phyloP scores from a whole-genome alignment of 1,140 invertebrate genomes.

The Zaprionus ghesquierei region DNA sequence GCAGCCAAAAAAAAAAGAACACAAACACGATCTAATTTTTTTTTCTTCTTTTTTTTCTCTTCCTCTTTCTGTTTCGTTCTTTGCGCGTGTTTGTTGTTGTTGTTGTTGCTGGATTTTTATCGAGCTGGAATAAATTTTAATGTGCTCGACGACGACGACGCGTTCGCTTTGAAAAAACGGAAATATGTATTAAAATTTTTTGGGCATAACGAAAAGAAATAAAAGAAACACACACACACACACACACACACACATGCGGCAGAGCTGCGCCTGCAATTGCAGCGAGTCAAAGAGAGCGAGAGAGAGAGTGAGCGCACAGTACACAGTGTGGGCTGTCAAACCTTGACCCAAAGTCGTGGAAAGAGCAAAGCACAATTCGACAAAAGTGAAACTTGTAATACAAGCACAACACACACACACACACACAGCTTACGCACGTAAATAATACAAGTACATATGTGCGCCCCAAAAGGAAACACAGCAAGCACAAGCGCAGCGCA shows the following conservation, averaged over 20 bases:
- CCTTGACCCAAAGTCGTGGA: conserved; percentile 55
- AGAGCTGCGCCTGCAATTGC: conserved; percentile 12
- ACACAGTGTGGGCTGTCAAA: conserved; percentile 4
- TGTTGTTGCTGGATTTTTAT: conserved; percentile 21
- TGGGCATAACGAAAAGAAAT: conserved; percentile 33
- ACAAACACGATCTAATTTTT: conserved; percentile 45
- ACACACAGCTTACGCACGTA: conserved; percentile 2
- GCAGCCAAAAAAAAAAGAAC: conserved; percentile 26
- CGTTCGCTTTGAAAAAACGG: conserved; percentile 25
- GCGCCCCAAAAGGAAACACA: conserved; percentile 49
- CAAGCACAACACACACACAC: conserved; percentile 36
- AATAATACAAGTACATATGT: conserved; percentile 40
- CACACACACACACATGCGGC: conserved; percentile 9
- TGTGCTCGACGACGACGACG: conserved; percentile 28
- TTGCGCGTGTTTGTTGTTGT: conserved; percentile 10
- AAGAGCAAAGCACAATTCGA: conserved; percentile 33
- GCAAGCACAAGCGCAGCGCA: conserved; percentile 16
- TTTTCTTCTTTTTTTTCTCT: neutral
- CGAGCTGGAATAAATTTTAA: conserved; percentile 47
- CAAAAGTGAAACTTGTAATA: conserved; percentile 57
- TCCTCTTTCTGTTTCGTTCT: conserved; percentile 10
- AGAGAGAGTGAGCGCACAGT: neutral
- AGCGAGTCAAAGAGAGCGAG: neutral
- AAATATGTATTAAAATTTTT: conserved; percentile 41
- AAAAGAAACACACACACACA: conserved; percentile 14